phyloP scores from a whole-genome alignment of 2,113 vertebrate species.

The Pteropus alecto region DNA sequence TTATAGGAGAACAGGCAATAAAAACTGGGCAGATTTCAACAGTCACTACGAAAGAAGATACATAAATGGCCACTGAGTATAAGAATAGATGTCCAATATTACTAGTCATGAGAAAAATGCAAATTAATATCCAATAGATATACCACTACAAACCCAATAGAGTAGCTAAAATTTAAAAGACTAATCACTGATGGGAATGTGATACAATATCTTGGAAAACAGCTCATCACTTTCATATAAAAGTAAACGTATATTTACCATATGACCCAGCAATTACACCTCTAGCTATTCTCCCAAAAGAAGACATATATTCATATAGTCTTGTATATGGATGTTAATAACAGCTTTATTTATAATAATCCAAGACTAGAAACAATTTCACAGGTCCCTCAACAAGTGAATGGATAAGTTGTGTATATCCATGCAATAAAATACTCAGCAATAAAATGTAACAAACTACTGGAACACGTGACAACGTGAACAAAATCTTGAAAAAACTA shows the following conservation, averaged over 20 bases:
- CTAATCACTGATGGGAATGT: background rate
- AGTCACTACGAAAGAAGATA: background rate
- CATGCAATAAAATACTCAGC: background rate
- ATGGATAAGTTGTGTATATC: too few species aligned
- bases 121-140: background rate
- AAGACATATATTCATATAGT: background rate
- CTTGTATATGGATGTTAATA: background rate
- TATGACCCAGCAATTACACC: background rate
- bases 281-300: background rate
- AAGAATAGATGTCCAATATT: background rate
- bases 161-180: background rate
- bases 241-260: background rate
- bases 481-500: background rate
- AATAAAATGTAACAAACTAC: background rate
- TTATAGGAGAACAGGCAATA: background rate
- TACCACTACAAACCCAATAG: background rate
- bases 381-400: background rate
- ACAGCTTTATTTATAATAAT: background rate
- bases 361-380: background rate
- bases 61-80: background rate
- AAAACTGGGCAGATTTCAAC: background rate
- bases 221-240: background rate
- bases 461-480: background rate
- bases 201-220: background rate
- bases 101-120: background rate